Conservation (phyloP, 2,113 vertebrate genomes). For the Geococcyx californianus region DNA sequence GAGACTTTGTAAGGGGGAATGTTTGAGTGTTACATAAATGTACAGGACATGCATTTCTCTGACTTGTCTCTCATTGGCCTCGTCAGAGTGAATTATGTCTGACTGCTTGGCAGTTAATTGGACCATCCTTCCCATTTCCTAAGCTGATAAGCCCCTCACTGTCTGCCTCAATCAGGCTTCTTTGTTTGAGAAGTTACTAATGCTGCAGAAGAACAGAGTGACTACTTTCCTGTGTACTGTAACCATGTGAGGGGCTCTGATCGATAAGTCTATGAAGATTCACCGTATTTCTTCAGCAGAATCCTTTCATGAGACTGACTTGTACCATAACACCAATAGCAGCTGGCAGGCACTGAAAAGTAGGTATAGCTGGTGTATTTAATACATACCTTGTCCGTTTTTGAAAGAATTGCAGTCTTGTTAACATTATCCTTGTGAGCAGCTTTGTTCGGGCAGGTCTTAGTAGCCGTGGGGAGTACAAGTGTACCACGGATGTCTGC, state of each 20-base stretch:
- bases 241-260: constrained; percentile 28
- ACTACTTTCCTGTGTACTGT: constrained; percentile 53
- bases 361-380: not conserved
- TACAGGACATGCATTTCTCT: constrained; percentile 21
- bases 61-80: constrained; percentile 59
- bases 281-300: not conserved
- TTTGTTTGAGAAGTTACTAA: constrained; percentile 77
- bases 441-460: not conserved
- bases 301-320: not conserved
- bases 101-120: constrained; percentile 77
- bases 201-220: constrained; percentile 59
- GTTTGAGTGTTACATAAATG: constrained; percentile 46
- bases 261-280: not conserved
- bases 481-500: not conserved
- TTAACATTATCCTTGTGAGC: not conserved
- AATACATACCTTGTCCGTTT: not conserved
- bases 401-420: not conserved
- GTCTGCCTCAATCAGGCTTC: constrained; percentile 75
- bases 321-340: not conserved
- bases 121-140: constrained; percentile 75
- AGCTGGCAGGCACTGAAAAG: not conserved
- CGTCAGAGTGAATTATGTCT: constrained; percentile 73
- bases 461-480: not conserved
- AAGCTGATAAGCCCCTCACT: constrained; percentile 79
- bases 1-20: not conserved